Base-by-base conservation (phyloP, 64 coral and sea anemone species). In the Acropora yongei region DNA sequence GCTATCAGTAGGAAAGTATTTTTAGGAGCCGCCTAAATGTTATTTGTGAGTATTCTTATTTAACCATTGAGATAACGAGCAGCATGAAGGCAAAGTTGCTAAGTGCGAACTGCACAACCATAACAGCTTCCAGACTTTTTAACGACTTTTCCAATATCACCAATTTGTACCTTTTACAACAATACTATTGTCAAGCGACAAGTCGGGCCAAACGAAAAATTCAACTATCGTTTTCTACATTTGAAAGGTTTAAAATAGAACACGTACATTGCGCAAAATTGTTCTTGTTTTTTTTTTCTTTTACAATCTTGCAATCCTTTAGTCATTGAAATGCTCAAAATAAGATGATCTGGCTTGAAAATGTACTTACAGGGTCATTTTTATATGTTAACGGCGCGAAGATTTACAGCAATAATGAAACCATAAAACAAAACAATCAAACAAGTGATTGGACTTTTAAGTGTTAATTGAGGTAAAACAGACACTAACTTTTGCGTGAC, bases 381-480 rank as follows among this genome's bases (percentile, higher is more conserved):
- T 71, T 19, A 63, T 71, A 14, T 71, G 68, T 71, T 71, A 6
- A 71, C 13, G 18, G 1, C 68, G 39, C 17, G 17, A 71, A 71
- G 68, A 71, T 71, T 20, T 71, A 71, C 18, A 4, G 3, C 2
- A 71, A 6, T 19, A 19, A 71, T 20, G 13, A 71, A 20, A 71
- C 3, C 3, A 71, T 39, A 71, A 14, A 71, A 63, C 60, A 63
- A 13, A 71, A 71, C 68, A 71, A 6, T 3, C 4, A 2, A 6
- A 4, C 17, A 71, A 20, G 68, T 71, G 68, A 71, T 14, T 14
- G 9, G 44, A 78, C 10, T 49, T 47, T 18, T 4, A 78, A 16
- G 76, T 78, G 76, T 78, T 78, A 78, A 78, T 78, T 78, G 47
- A 49, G 44, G 49, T 18, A 49, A 45, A 17, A 78, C 76, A 78